These are phyloP conservation scores for Panulirus ornatus DNA, from an alignment of 1,140 invertebrate species.

Conservation along the genomic window DNA sequence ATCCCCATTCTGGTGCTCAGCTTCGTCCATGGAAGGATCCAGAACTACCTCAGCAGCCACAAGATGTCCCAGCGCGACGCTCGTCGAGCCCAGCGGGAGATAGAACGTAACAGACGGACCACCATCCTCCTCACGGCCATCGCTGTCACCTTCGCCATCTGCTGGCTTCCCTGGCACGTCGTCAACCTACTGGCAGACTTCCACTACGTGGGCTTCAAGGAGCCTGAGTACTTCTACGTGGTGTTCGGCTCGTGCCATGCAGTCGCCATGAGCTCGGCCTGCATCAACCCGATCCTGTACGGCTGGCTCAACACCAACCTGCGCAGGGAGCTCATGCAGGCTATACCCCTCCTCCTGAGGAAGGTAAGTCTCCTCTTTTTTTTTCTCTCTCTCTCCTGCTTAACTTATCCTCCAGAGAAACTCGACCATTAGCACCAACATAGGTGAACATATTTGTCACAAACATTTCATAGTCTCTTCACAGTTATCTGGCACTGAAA, in stretches of 20 bases:
- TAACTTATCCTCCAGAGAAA: background rate
- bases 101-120: slow-evolving; percentile 80
- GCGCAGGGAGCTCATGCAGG: slow-evolving; percentile 76
- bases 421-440: too few relatives aligned
- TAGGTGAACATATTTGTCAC: too few relatives aligned
- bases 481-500: too few relatives aligned
- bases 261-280: slow-evolving; percentile 81
- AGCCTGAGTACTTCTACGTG: slow-evolving; percentile 69
- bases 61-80: slow-evolving; percentile 71
- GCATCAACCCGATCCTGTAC: slow-evolving; percentile 81
- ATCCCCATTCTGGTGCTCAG: slow-evolving; percentile 81
- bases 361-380: slow-evolving; percentile 34
- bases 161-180: slow-evolving; percentile 81
- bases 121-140: slow-evolving; percentile 80
- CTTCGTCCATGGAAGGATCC: slow-evolving; percentile 81
- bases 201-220: slow-evolving; percentile 66
- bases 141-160: slow-evolving; percentile 79
- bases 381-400: too few relatives aligned
- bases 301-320: slow-evolving; percentile 81
- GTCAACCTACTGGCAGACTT: slow-evolving; percentile 80
- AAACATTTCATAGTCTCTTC: too few relatives aligned
- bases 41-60: slow-evolving; percentile 78
- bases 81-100: slow-evolving; percentile 77
- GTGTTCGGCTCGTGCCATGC: slow-evolving; percentile 81
- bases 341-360: slow-evolving; percentile 36